Base-by-base conservation (phyloP, 2,113 vertebrate species). In the Microcebus griseorufus region DNA sequence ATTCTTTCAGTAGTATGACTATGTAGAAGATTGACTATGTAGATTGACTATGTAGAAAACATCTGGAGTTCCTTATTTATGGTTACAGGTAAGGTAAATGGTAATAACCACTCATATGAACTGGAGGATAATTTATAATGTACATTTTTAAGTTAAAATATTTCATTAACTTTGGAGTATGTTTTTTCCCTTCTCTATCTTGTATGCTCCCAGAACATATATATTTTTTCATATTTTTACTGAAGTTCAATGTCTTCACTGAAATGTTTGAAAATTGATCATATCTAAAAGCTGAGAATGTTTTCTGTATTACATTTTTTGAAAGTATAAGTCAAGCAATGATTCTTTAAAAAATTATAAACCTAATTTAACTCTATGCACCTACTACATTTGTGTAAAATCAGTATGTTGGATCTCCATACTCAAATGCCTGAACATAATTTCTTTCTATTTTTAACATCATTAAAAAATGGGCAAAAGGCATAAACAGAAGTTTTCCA, bases 221-320 rank as follows among this genome's bases (percentile, higher is more conserved):
- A 6, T 32, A 12, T 62, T 95, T 32, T 97, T 89, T 80, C 1
- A 42, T 53, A 13, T 60, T 86, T 79, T 69, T 22, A 45, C 64
- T 73, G 45, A 72, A 90, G 14, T 64, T 69, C 39, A 73, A 10
- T 95, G 29, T 89, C 45, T 78, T 95, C 55, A 85, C 20, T 64
- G 82, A 64, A 51, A 79, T 92, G 5, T 80, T 45, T 94, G 48
- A 83, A 93, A 92, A 73, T 17, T 96, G 62, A 93, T 94, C 64
- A 51, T 90, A 88, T 89, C 82, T 97, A 75, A 90, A 95, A 81
- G 42, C 11, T 80, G 42, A 83, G 12, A 1, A 29, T 65, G 45
- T 95, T 96, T 93, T 90, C 51, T 60, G 0, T 90, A 84, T 83
- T 73, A 27, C 17, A 39, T 10, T 42, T 83, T 93, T 80, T 67